Conservation (phyloP, 2,113 vertebrate genomes). For the Butorides virescens region DNA sequence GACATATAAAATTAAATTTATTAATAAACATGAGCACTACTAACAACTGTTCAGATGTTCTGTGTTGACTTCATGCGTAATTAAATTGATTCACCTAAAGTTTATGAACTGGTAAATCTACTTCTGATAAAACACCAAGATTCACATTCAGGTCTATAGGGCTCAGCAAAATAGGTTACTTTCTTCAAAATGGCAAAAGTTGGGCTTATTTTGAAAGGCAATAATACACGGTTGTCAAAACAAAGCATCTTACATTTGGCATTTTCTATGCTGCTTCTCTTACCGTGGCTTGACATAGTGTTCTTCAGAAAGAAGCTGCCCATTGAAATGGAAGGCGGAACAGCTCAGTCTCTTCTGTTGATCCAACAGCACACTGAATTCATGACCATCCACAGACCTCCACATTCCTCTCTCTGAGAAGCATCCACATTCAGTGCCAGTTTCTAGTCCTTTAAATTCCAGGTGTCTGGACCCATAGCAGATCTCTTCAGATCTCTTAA, state of each 20-base stretch:
- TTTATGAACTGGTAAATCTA: background rate
- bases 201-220: background rate
- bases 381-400: background rate
- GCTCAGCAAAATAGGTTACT: background rate
- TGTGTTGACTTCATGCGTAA: background rate
- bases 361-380: background rate
- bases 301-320: background rate
- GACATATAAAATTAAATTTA: background rate
- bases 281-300: background rate
- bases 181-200: background rate
- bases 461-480: background rate
- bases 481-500: background rate
- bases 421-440: fast-evolving
- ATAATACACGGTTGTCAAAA: background rate
- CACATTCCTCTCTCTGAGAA: background rate
- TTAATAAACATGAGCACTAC: background rate
- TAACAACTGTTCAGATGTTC: background rate
- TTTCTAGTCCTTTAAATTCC: background rate
- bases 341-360: background rate
- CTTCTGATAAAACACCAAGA: background rate
- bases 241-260: background rate
- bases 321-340: background rate
- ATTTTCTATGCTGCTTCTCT: background rate
- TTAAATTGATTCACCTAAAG: background rate
- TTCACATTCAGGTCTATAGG: background rate